Base-by-base conservation (phyloP, 2,113 vertebrate species). In the Mionectes macconnelli region DNA sequence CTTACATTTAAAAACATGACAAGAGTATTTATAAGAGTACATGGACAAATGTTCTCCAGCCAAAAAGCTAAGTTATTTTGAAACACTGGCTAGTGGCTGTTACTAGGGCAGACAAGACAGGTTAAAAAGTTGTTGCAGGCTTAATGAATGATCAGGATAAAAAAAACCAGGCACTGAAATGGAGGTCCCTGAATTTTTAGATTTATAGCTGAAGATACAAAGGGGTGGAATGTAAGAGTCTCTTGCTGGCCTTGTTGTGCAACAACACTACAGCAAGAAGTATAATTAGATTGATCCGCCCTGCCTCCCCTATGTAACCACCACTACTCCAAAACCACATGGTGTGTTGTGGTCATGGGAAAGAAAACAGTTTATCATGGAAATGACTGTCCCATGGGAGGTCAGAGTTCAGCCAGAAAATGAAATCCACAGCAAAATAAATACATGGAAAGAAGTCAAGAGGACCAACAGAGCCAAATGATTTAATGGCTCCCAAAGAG, bases 331-430 rank as follows among this genome's bases (percentile, higher is more conserved):
- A 62, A 85, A 89, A 89, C 95, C 90, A 94, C 94, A 95, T 10
- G 94, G 63, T 5, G 4, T 96, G 84, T 93, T 96, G 93, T 87
- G 96, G 93, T 90, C 89, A 89, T 81, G 87, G 91, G 87, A 96
- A 95, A 96, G 95, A 92, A 95, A 96, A 96, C 86, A 66, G 78
- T 93, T 94, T 91, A 94, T 88, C 90, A 97, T 90, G 76, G 81
- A 91, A 95, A 94, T 69, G 24, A 56, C 42, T 74, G 53, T 82
- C 95, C 78, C 90, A 42, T 13, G 78, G 69, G 94, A 95, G 57
- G 72, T 90, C 66, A 94, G 80, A 90, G 84, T 90, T 95, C 93
- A 94, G 75, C 57, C 94, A 95, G 89, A 91, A 97, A 91, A 92
- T 72, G 55, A 89, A 95, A 97, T 53, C 49, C 72, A 92, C 63